These are phyloP conservation scores for Rhingia campestris DNA, from an alignment of 2,888 invertebrate species.

Conservation along the genomic window DNA sequence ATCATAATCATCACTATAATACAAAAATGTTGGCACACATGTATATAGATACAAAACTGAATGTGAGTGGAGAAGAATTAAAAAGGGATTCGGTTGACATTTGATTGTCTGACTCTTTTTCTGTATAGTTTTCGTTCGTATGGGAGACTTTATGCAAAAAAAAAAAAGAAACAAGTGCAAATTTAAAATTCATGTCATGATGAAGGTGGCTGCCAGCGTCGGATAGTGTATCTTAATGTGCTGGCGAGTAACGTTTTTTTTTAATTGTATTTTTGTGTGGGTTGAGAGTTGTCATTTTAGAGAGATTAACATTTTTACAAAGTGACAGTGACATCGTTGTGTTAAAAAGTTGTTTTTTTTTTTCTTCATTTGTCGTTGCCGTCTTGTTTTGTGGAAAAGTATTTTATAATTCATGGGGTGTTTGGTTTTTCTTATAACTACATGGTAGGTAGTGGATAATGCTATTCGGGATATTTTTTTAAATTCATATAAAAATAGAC, in stretches of 20 bases:
- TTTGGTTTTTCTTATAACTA: no score
- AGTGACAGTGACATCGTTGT: constrained; percentile 51
- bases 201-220: constrained; percentile 58
- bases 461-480: no score
- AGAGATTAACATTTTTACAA: constrained; percentile 64
- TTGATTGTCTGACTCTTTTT: constrained; percentile 60
- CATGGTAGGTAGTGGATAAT: no score
- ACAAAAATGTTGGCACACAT: not conserved
- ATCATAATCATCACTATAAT: constrained; percentile 35
- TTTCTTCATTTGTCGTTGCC: not conserved
- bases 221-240: constrained; percentile 55
- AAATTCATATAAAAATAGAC: no score
- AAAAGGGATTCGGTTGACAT: constrained; percentile 73
- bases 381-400: no score
- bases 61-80: constrained; percentile 64
- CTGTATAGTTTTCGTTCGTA: constrained; percentile 24
- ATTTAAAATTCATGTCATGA: constrained; percentile 69
- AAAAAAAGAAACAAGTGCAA: constrained; percentile 31
- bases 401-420: no score
- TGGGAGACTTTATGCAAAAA: constrained; percentile 33
- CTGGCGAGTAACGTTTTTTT: constrained; percentile 14
- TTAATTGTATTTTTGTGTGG: constrained; percentile 21
- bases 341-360: not conserved
- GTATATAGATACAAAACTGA: constrained; percentile 15
- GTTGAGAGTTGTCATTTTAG: constrained; percentile 57